Evolutionary conservation across 2,888 invertebrate species (phyloP).

Genomic region (Ennomos quercinarius): DNA sequence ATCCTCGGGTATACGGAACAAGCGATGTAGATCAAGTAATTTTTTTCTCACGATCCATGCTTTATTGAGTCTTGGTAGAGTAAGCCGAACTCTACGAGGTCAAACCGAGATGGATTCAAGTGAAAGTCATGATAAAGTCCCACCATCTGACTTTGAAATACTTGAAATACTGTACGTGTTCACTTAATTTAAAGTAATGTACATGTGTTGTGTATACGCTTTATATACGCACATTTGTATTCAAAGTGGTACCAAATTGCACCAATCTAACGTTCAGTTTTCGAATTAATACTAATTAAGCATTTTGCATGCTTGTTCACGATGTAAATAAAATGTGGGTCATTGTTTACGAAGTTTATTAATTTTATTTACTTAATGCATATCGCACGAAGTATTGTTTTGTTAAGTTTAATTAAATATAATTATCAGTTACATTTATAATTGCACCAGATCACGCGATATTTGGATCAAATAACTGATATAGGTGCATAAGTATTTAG

Average conservation of each 20-base stretch:
- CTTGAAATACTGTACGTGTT: neutral
- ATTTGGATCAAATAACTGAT: neutral
- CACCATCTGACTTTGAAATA: conserved; percentile 5
- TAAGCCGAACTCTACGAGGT: conserved; percentile 48
- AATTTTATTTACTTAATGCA: conserved; percentile 3
- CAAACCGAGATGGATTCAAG: conserved; percentile 55
- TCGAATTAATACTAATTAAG: neutral
- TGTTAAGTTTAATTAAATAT: too few species aligned
- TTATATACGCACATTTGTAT: conserved; percentile 1
- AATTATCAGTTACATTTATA: too few species aligned
- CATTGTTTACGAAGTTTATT: conserved; percentile 3
- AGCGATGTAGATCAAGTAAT: conserved; percentile 35
- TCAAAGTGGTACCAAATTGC: neutral
- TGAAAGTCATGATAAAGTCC: conserved; percentile 53
- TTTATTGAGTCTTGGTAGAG: conserved; percentile 29
- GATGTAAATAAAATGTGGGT: conserved; percentile 5
- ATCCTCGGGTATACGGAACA: conserved; percentile 25
- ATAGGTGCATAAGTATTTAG: too few species aligned
- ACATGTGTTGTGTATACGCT: too few species aligned
- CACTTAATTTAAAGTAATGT: conserved; percentile 1
- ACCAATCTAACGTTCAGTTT: conserved; percentile 2
- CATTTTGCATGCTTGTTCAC: neutral
- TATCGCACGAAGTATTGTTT: neutral
- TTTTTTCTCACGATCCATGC: conserved; percentile 26
- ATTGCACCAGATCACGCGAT: neutral